Evolutionary conservation across 1,140 invertebrate genomes (phyloP).

Genomic region (Leptoteleia sp.): DNA sequence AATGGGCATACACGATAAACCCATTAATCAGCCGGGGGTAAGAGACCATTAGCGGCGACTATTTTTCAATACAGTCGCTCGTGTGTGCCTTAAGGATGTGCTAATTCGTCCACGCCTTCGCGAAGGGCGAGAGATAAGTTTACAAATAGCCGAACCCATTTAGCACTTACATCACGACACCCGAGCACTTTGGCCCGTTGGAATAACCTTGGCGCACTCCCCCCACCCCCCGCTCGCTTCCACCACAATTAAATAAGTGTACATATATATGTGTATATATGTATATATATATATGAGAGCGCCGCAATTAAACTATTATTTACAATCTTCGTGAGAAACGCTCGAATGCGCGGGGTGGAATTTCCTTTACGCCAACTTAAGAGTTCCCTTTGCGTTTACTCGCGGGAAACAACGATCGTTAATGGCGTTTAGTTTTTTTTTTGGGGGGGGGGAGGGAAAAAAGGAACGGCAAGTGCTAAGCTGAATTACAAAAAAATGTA

Average conservation of each 20-base stretch:
- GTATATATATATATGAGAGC: conserved; percentile 38
- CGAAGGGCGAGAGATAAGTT: conserved; percentile 30
- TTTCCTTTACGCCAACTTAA: not conserved
- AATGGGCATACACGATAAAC: not conserved
- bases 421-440: too few relatives aligned
- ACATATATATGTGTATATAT: too few relatives aligned
- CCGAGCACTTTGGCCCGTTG: conserved; percentile 59
- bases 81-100: conserved; percentile 31
- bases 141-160: conserved; percentile 64
- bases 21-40: conserved; percentile 13
- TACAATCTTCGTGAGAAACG: conserved; percentile 56
- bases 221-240: conserved; percentile 59
- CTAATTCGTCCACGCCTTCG: conserved; percentile 42
- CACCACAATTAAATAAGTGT: conserved; percentile 55
- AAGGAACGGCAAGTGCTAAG: too few relatives aligned
- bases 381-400: conserved; percentile 12
- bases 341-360: not conserved
- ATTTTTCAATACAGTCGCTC: conserved; percentile 30
- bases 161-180: conserved; percentile 56
- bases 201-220: conserved; percentile 58
- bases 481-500: too few relatives aligned
- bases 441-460: too few relatives aligned
- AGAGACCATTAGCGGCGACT: conserved; percentile 25
- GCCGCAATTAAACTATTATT: conserved; percentile 50
- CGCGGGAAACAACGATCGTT: too few relatives aligned